These are phyloP conservation scores for Talpa occidentalis DNA, from an alignment of 2,113 vertebrate genomes.

Conservation along the genomic window DNA sequence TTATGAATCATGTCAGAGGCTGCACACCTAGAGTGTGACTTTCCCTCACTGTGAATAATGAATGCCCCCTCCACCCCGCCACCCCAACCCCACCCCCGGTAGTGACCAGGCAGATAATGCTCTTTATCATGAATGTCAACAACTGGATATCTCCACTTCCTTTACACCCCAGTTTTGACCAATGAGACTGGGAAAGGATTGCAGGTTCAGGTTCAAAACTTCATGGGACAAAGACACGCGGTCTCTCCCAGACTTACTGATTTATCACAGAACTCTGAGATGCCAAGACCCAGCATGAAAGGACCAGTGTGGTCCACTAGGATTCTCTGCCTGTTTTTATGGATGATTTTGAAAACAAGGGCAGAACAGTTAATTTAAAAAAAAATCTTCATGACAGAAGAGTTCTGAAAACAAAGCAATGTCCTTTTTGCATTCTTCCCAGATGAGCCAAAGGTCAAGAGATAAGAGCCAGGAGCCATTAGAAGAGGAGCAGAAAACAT, in stretches of 20 bases:
- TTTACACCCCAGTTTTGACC: not conserved
- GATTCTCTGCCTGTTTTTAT: not conserved
- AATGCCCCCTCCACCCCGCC: too few species aligned
- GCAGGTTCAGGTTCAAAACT: slow-evolving; percentile 25
- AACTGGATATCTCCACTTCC: slow-evolving; percentile 5
- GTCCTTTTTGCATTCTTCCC: not conserved
- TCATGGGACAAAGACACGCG: not conserved
- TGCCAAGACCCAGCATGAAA: not conserved
- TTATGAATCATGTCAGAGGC: slow-evolving; percentile 18
- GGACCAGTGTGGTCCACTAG: not conserved
- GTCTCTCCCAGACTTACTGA: not conserved
- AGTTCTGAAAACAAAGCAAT: slow-evolving; percentile 37
- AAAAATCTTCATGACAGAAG: slow-evolving; percentile 33
- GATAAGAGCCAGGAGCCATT: not conserved
- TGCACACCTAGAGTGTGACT: not conserved
- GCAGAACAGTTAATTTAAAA: slow-evolving; percentile 38
- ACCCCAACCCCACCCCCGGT: too few species aligned
- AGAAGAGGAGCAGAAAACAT: not conserved
- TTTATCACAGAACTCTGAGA: not conserved
- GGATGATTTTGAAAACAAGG: slow-evolving; percentile 10
- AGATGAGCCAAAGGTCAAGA: slow-evolving; percentile 1
- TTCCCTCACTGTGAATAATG: slow-evolving; percentile 8
- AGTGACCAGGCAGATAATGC: not conserved
- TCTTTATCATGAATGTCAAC: not conserved
- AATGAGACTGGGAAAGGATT: slow-evolving; percentile 2